Conservation (phyloP, 1,140 invertebrate species). For the Heliconius hewitsoni region DNA sequence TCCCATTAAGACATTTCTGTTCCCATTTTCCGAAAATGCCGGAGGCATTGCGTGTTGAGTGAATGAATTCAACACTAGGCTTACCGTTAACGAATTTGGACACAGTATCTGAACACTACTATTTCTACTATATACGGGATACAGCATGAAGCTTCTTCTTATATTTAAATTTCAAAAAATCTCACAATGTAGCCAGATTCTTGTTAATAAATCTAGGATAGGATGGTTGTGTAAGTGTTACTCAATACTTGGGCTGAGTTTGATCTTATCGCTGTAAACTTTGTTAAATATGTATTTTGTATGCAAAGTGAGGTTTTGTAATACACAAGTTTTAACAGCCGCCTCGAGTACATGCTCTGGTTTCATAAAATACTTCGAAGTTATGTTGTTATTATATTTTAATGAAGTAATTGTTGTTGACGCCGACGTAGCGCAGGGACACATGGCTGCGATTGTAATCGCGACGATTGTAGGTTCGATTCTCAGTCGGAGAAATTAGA, state of each 20-base stretch:
- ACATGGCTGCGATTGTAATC: not conserved
- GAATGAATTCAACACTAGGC: too few species aligned
- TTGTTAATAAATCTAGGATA: constrained; percentile 7
- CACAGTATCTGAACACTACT: too few species aligned
- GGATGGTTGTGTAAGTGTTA: not conserved
- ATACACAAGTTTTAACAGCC: constrained; percentile 12
- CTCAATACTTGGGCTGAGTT: constrained; percentile 16
- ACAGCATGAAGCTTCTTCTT: too few species aligned
- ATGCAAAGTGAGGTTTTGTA: constrained; percentile 24
- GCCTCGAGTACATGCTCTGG: constrained; percentile 9
- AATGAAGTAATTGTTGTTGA: not conserved
- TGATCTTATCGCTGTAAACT: constrained; percentile 6
- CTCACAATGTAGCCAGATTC: not conserved
- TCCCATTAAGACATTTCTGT: too few species aligned
- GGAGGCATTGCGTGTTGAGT: too few species aligned
- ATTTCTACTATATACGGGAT: too few species aligned
- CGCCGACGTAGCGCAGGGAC: too few species aligned
- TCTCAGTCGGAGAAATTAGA: too few species aligned
- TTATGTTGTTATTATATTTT: constrained; percentile 3
- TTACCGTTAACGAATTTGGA: too few species aligned
- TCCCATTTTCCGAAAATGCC: too few species aligned
- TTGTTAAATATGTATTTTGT: constrained; percentile 32
- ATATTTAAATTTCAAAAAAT: not conserved
- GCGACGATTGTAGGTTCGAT: too few species aligned
- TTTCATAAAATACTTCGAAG: not conserved